A percentile compares a stretch with the other conserved stretches of the same genome.
phyloP scores from a whole-genome alignment of 2,888 invertebrate genomes.

The Phortica magna region DNA sequence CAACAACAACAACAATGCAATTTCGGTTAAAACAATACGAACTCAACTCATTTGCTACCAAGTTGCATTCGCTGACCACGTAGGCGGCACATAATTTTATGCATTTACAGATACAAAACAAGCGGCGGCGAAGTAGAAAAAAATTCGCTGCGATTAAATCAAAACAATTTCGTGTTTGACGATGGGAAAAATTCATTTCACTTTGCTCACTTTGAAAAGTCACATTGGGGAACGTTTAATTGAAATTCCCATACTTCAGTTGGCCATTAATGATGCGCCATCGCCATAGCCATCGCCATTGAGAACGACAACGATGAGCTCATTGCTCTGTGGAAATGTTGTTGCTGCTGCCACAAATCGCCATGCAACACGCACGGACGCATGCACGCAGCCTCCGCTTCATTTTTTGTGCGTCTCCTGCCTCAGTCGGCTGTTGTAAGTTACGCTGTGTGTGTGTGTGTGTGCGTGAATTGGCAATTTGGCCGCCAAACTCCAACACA shows the following conservation, averaged over 20 bases:
- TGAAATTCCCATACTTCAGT: conserved; percentile 64
- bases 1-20: too few species aligned
- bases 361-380: conserved; percentile 60
- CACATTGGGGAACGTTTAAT: conserved; percentile 55
- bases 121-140: conserved; percentile 35
- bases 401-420: too few species aligned
- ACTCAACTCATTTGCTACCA: conserved; percentile 13
- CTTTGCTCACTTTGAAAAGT: conserved; percentile 5
- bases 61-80: conserved; percentile 52
- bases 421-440: too few species aligned
- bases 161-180: conserved; percentile 15
- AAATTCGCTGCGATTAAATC: conserved; percentile 53
- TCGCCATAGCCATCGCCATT: not conserved
- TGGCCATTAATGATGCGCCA: conserved; percentile 7
- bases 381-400: conserved; percentile 49
- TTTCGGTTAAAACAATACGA: not conserved
- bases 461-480: too few species aligned
- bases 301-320: not conserved
- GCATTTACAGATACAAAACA: conserved; percentile 50
- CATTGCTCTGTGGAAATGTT: not conserved
- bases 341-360: conserved; percentile 56
- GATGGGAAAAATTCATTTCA: conserved; percentile 51
- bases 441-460: not conserved
- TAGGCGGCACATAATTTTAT: conserved; percentile 61
- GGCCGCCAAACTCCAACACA: not conserved